Evolutionary conservation across 2,888 invertebrate genomes (phyloP).

Genomic region (Deroplatys truncata): DNA sequence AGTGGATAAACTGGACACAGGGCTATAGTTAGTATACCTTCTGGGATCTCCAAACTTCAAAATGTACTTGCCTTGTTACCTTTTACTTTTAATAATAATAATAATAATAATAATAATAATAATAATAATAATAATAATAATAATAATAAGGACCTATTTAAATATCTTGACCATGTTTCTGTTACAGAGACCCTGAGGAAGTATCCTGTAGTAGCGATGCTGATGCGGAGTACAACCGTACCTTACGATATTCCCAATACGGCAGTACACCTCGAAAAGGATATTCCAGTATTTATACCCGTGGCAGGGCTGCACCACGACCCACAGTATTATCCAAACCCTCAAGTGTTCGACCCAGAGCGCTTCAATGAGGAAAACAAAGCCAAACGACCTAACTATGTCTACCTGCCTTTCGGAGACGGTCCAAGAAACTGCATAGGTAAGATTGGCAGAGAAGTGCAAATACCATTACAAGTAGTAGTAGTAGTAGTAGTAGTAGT

Average conservation of each 20-base stretch:
- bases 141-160: too few species aligned
- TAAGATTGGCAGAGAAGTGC: not conserved
- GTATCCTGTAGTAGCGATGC: not conserved
- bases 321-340: not conserved
- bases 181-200: not conserved
- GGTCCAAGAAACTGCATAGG: slow-evolving; percentile 13
- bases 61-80: too few species aligned
- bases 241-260: slow-evolving; percentile 3
- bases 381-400: not conserved
- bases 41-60: too few species aligned
- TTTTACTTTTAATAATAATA: too few species aligned
- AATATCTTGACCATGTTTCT: too few species aligned
- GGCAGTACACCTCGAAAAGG: not conserved
- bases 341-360: not conserved
- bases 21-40: too few species aligned
- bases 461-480: too few species aligned
- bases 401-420: slow-evolving; percentile 4
- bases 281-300: not conserved
- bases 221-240: not conserved
- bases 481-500: too few species aligned
- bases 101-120: too few species aligned
- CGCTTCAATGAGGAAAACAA: not conserved
- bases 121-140: too few species aligned
- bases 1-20: too few species aligned
- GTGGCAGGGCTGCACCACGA: not conserved